Percentiles rank a stretch among this genome's conserved stretches.
phyloP scores from a whole-genome alignment of 2,113 vertebrate genomes.

The Phocoena phocoena region DNA sequence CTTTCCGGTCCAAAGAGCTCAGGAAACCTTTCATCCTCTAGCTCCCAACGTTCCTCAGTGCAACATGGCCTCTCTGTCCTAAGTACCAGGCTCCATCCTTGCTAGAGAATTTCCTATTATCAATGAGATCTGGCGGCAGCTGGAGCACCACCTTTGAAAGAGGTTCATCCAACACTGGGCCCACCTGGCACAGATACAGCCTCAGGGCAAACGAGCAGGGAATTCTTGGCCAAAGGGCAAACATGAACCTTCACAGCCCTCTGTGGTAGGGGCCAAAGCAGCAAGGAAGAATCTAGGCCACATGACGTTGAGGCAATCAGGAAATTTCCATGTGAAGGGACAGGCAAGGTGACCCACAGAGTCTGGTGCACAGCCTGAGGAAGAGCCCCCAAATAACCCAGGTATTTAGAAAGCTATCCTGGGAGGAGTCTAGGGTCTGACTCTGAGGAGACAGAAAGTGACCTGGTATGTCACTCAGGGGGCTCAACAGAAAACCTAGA shows the following conservation, averaged over 20 bases:
- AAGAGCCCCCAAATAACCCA: neutral
- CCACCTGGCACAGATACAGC: neutral
- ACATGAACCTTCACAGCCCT: neutral
- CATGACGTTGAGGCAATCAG: neutral
- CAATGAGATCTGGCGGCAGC: neutral
- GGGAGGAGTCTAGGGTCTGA: neutral
- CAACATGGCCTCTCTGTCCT: neutral
- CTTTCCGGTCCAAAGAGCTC: neutral
- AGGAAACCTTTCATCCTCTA: neutral
- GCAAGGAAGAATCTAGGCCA: neutral
- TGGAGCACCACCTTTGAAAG: neutral
- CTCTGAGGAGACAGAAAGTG: neutral
- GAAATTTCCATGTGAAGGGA: neutral
- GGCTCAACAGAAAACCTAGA: neutral
- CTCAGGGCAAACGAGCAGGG: neutral
- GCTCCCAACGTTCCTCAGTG: neutral
- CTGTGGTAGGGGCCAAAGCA: neutral
- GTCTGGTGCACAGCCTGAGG: no score
- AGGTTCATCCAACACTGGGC: neutral
- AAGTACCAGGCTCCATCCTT: neutral
- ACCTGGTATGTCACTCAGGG: neutral
- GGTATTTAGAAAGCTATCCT: neutral
- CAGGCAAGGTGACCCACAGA: neutral
- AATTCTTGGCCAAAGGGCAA: neutral
- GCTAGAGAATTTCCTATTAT: neutral